Evolutionary conservation across 2,888 invertebrate genomes (phyloP), one percentile per base, ranked within the genome.

Genomic region (Campoletis raptor): DNA sequence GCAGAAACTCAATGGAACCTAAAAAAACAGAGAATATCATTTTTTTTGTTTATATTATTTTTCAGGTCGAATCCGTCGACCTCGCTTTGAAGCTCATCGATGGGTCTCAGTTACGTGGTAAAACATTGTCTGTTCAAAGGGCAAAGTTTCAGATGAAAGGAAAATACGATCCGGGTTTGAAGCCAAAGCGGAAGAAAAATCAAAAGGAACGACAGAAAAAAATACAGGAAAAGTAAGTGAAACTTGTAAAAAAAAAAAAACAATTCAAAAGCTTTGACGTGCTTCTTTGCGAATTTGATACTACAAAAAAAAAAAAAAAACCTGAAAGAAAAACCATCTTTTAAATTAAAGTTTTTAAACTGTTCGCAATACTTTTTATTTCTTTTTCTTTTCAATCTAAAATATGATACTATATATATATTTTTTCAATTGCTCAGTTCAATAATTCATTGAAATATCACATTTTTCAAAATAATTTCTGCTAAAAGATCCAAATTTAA

Each of bases 101-200:
- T 95, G 99, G 98, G 1, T 97, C 96, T 90, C 96, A 97, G 86
- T 94, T 97, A 8, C 96, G 97, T 92, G 98, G 97, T 0, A 96
- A 97, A 79, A 97, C 96, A 91, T 95, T 99, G 7, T 96, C 96
- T 91, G 99, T 99, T 3, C 98, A 99, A 95, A 96, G 96, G 90
- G 99, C 99, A 5, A 97, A 97, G 92, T 99, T 99, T 93, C 97
- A 98, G 94, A 95, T 99, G 96, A 99, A 99, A 94, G 99, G 99
- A 18, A 95, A 96, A 69, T 99, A 98, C 94, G 98, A 99, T 95
- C 99, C 99, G 2, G 96, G 96, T 0, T 96, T 98, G 80, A 98
- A 98, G 94, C 98, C 98, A 0, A 99, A 98, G 94, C 97, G 97
- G 94, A 98, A 97, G 93, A 97, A 97, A 94, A 98, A 98, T 93